These are phyloP conservation scores for Rhinogobius similis DNA, from an alignment of 2,113 vertebrate genomes.

Conservation along the genomic window DNA sequence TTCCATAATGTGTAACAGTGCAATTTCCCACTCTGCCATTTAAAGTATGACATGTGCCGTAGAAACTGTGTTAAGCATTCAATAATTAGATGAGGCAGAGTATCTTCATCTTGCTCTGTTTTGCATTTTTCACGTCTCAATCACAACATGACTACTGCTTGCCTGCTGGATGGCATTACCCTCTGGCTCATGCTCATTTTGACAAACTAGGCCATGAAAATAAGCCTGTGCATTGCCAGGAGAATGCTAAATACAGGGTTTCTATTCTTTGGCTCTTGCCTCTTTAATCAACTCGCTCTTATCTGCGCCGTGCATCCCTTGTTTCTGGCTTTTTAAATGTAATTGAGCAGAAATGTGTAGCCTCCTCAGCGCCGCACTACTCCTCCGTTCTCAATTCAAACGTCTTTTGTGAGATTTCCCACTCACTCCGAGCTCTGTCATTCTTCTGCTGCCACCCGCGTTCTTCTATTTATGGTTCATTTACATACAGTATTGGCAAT, in stretches of 20 bases:
- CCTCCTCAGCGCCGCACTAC: constrained; percentile 40
- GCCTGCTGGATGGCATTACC: constrained; percentile 48
- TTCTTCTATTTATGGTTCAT: constrained; percentile 33
- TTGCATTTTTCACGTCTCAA: constrained; percentile 38
- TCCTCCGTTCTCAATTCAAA: constrained; percentile 43
- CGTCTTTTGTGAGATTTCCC: constrained; percentile 3
- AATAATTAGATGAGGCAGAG: constrained; percentile 55
- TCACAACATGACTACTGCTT: constrained; percentile 48
- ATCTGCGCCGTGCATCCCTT: constrained; percentile 70
- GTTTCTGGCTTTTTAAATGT: constrained; percentile 59
- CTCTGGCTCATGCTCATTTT: constrained; percentile 66
- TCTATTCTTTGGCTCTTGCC: constrained; percentile 59
- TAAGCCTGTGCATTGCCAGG: constrained; percentile 62
- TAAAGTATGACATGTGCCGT: constrained; percentile 39
- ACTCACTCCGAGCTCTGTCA: constrained; percentile 26
- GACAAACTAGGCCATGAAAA: constrained; percentile 75
- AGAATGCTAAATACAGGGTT: constrained; percentile 71
- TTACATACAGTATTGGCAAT: constrained; percentile 15
- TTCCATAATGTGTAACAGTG: constrained; percentile 1
- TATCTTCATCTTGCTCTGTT: constrained; percentile 29
- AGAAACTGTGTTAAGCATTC: constrained; percentile 39
- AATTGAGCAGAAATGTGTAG: constrained; percentile 58
- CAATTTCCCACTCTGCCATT: constrained; percentile 54
- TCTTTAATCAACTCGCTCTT: constrained; percentile 75
- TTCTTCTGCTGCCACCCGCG: constrained; percentile 27